Percentiles rank a stretch among this genome's conserved stretches.
Conservation (phyloP, 2,888 invertebrate species). For the Anthophora plumipes region DNA sequence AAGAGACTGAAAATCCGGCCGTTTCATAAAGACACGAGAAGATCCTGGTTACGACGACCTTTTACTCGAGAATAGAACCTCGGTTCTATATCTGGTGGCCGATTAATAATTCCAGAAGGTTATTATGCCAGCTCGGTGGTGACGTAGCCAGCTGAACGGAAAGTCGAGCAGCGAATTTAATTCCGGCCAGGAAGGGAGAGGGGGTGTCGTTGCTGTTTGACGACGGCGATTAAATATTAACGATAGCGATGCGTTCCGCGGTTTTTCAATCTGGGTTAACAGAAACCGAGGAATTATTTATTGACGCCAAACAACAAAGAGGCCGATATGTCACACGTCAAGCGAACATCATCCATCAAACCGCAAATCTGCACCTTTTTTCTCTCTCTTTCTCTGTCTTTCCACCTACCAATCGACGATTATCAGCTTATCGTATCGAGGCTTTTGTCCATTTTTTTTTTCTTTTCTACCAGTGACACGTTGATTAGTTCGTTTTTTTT, state of each 20-base stretch:
- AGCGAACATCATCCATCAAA: constrained; percentile 28
- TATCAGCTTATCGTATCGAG: neutral
- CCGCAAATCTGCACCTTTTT: neutral
- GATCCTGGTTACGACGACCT: constrained; percentile 13
- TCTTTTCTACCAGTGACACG: neutral
- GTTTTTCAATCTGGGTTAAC: constrained; percentile 51
- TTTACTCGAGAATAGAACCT: neutral
- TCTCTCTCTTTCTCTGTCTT: no score
- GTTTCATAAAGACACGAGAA: neutral
- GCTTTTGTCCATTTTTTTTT: no score
- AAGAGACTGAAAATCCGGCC: no score
- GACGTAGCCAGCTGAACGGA: constrained; percentile 13
- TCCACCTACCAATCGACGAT: neutral
- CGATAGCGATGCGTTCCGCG: neutral
- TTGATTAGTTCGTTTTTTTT: neutral
- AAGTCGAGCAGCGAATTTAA: constrained; percentile 39
- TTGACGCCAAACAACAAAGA: constrained; percentile 23
- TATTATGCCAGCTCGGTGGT: neutral
- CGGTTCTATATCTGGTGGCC: neutral
- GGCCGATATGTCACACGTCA: constrained; percentile 15
- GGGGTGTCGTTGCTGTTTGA: constrained; percentile 26
- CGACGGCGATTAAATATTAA: constrained; percentile 47
- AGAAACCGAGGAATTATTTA: constrained; percentile 50
- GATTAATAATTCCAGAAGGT: constrained; percentile 39
- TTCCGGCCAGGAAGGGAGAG: constrained; percentile 25